These are phyloP conservation scores for Salvelinus namaycush DNA, from an alignment of 2,113 vertebrate species.

Conservation along the genomic window DNA sequence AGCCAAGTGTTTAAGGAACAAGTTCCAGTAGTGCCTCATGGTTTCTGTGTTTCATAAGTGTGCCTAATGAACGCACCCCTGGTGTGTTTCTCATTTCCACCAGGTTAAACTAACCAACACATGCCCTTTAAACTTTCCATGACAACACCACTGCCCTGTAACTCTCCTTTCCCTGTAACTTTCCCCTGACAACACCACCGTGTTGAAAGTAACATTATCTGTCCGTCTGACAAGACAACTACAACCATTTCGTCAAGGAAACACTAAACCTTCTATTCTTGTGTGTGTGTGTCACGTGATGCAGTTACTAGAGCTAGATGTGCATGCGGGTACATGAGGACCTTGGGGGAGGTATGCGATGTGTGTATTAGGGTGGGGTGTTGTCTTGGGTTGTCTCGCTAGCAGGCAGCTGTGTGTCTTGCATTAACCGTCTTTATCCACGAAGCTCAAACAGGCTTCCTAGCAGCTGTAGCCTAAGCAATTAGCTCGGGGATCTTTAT, in stretches of 20 bases:
- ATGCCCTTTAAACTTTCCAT: too few species aligned
- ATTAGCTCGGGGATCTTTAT: slow-evolving; percentile 22
- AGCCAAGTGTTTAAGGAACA: too few species aligned
- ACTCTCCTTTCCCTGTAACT: too few species aligned
- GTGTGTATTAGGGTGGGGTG: background rate
- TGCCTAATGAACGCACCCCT: too few species aligned
- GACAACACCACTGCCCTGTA: background rate
- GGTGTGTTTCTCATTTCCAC: too few species aligned
- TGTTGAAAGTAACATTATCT: background rate
- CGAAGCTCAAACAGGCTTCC: slow-evolving; percentile 28
- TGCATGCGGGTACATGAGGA: slow-evolving; percentile 17
- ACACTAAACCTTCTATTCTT: background rate
- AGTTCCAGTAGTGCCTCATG: too few species aligned
- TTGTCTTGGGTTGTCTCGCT: background rate
- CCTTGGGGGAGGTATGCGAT: slow-evolving; percentile 15
- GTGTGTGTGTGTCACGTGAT: background rate
- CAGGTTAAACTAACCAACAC: too few species aligned
- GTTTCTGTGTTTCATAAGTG: too few species aligned
- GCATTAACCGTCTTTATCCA: slow-evolving; percentile 17
- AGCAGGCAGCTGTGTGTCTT: slow-evolving; percentile 31
- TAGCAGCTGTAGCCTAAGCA: slow-evolving; percentile 43
- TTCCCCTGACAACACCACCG: background rate
- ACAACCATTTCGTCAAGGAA: background rate
- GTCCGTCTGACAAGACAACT: background rate
- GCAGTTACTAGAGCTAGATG: background rate